Conservation (phyloP, 2,888 invertebrate genomes). For the Erpobdella octoculata region DNA sequence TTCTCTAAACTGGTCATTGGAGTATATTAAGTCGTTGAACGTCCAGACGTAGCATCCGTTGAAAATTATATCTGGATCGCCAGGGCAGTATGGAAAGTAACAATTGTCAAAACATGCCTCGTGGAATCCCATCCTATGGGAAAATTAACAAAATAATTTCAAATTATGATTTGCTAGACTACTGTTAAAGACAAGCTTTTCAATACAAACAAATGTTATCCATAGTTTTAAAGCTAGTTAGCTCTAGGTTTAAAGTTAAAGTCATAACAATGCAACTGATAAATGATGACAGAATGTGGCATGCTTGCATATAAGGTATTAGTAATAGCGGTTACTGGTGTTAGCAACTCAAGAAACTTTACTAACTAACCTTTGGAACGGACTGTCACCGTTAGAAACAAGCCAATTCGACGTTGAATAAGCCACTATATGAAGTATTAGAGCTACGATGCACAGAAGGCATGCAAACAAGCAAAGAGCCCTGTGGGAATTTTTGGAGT, state of each 20-base stretch:
- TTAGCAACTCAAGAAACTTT: neutral
- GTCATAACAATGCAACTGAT: no score
- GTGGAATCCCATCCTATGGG: constrained; percentile 35
- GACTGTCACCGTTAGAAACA: constrained; percentile 33
- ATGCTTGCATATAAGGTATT: neutral
- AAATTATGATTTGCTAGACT: no score
- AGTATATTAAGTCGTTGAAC: constrained; percentile 26
- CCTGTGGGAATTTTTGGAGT: no score
- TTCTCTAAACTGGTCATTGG: constrained; percentile 28
- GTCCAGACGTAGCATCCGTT: constrained; percentile 33
- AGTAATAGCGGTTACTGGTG: neutral
- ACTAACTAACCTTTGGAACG: constrained; percentile 30
- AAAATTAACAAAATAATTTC: no score
- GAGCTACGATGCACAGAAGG: constrained; percentile 17
- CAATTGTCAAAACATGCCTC: constrained; percentile 35
- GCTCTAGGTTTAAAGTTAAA: no score
- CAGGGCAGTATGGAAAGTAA: constrained; percentile 33
- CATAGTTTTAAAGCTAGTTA: no score
- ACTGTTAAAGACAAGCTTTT: no score
- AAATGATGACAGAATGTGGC: no score
- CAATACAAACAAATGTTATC: no score
- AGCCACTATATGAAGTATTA: constrained; percentile 27
- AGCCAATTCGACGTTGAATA: constrained; percentile 34
- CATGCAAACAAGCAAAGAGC: no score
- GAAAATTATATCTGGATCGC: constrained; percentile 32